Percentiles rank a stretch among this genome's conserved stretches.
These are phyloP conservation scores for Ecliptopera silaceata DNA, from an alignment of 2,888 invertebrate genomes.

Conservation along the genomic window DNA sequence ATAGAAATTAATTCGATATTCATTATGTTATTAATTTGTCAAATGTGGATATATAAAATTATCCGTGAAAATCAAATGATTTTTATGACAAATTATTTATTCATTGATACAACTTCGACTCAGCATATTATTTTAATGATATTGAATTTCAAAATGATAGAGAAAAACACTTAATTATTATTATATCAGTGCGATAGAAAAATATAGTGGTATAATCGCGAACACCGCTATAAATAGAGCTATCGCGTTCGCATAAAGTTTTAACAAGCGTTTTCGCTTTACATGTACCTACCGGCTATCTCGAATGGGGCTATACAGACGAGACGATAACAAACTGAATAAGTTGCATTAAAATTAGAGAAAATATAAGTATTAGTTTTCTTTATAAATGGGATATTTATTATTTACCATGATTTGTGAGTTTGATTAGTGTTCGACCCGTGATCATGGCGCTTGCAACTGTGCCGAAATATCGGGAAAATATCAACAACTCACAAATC, in stretches of 20 bases:
- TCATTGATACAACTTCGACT: not conserved
- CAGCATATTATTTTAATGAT: not conserved
- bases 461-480: no score
- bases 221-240: conserved; percentile 30
- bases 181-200: conserved; percentile 22
- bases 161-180: conserved; percentile 10
- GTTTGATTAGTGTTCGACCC: no score
- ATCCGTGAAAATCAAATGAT: not conserved
- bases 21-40: not conserved
- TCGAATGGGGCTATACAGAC: conserved; percentile 21
- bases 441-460: no score
- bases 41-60: not conserved
- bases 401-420: no score
- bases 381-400: no score
- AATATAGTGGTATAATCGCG: conserved; percentile 28
- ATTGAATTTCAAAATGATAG: not conserved
- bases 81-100: not conserved
- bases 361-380: no score
- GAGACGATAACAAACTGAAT: conserved; percentile 4
- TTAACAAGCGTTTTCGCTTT: conserved; percentile 38
- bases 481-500: no score
- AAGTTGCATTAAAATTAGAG: not conserved
- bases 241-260: conserved; percentile 39
- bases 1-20: not conserved
- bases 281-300: conserved; percentile 28